phyloP scores from a whole-genome alignment of 2,113 vertebrate genomes.

The Emberiza fucata region DNA sequence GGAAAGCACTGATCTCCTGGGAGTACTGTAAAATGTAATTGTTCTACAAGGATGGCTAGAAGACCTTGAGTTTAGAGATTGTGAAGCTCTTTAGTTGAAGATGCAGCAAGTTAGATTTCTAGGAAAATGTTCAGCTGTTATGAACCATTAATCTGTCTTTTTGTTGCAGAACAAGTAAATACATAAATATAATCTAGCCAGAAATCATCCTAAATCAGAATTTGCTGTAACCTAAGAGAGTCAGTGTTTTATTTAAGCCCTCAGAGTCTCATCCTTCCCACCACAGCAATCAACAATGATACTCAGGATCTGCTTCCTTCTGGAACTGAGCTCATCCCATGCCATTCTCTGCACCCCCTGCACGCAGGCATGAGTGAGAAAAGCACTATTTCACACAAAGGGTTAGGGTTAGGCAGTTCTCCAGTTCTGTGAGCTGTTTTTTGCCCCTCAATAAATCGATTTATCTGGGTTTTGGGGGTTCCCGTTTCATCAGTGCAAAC shows the following conservation, averaged over 20 bases:
- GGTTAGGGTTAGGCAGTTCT: not conserved
- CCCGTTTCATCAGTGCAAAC: not conserved
- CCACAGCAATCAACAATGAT: not conserved
- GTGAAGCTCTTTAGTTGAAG: not conserved
- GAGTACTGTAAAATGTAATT: not conserved
- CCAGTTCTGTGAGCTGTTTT: fast-evolving
- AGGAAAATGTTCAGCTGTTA: not conserved
- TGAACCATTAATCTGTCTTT: not conserved
- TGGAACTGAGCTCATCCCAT: not conserved
- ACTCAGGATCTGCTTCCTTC: not conserved
- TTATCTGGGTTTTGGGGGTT: not conserved
- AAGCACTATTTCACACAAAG: not conserved
- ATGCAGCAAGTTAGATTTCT: not conserved
- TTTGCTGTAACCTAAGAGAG: not conserved
- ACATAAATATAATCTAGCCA: not conserved
- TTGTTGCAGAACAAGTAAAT: not conserved
- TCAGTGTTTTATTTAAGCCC: not conserved
- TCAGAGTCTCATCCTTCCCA: not conserved
- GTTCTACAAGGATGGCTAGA: not conserved
- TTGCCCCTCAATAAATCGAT: not conserved
- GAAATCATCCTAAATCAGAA: not conserved
- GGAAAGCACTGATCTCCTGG: not conserved
- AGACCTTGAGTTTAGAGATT: not conserved
- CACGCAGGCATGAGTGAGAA: not conserved
- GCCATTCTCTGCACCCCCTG: not conserved